phyloP scores from a whole-genome alignment of 2,888 invertebrate genomes.

The Pyrochroa serraticornis region DNA sequence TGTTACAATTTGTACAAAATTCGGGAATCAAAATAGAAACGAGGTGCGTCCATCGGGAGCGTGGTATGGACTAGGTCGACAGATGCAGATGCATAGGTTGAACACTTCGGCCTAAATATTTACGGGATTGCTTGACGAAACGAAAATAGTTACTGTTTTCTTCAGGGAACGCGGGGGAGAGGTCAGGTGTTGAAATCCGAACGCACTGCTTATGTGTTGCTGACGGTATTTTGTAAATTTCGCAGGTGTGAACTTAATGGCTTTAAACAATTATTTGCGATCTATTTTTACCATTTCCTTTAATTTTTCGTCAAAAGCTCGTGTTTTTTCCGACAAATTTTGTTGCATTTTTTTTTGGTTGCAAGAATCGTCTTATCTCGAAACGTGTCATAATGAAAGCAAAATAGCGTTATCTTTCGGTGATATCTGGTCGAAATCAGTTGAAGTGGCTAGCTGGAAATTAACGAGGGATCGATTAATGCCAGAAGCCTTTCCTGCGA shows the following conservation, averaged over 20 bases:
- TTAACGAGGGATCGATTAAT: no score
- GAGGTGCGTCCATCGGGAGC: neutral
- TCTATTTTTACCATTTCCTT: no score
- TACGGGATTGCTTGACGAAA: neutral
- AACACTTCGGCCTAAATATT: slow-evolving; percentile 13
- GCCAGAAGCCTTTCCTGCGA: no score
- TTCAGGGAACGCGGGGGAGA: no score
- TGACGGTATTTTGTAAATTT: slow-evolving; percentile 4
- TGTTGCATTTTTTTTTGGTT: no score
- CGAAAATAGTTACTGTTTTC: no score
- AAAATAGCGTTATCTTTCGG: no score
- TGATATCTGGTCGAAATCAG: no score
- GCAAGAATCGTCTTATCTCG: no score
- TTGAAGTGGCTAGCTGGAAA: no score
- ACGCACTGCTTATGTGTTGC: neutral
- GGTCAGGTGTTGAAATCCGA: no score
- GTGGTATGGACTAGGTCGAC: neutral
- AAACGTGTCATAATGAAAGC: neutral
- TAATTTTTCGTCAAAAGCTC: neutral
- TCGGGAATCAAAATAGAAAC: slow-evolving; percentile 14
- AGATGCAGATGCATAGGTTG: neutral
- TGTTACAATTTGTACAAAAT: neutral
- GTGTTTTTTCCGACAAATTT: no score
- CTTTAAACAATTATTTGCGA: neutral
- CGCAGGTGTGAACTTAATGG: slow-evolving; percentile 13